Base-by-base conservation (phyloP, 2,113 vertebrate species). In the Pomatorhinus ruficollis region DNA sequence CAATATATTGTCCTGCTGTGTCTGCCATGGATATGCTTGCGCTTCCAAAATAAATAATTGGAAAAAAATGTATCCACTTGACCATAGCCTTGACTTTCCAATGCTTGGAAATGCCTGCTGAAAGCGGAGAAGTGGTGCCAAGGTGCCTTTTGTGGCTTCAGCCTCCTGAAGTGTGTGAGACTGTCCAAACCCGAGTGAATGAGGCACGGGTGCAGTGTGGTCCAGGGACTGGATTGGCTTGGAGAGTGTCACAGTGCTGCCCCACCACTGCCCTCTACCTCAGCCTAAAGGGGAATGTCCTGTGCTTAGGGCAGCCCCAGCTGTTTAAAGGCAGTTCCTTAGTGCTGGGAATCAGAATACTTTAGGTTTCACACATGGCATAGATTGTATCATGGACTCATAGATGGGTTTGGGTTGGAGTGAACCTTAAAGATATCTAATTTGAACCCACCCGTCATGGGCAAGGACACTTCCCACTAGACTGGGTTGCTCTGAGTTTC, bases 41-140 rank as follows among this genome's bases (percentile, higher is more conserved):
- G 79, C 68, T 94, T 93, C 92, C 96, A 95, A 90, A 83, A 80
- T 12, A 96, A 93, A 95, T 83, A 96, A 69, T 27, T 61, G 59
- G n/a, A 30, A 82, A 81, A 61, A 87, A 78, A 65, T 24, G 14
- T 45, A 66, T 63, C 61, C 37, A 45, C 49, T 85, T 54, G 15
- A 75, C 40, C 4, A 3, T 30, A 2, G 17, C 64, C 24, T 74
- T 37, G 25, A 37, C 33, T 92, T 39, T 39, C 39, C 39, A 39
- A 39, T 39, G 5, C 56, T 84, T 93, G 85, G 78, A 78, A 87
- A 59, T 31, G 60, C 47, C 47, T 63, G 19, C 49, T 63, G 42
- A 49, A 57, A 77, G 66, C 6, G 12, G 74, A 70, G 69, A 42
- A 78, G 19, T 0, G 0, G n/a, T 0, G 2, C 57, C 54, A 40